Conservation (phyloP, 2,888 invertebrate species). For the Ophraella communa region DNA sequence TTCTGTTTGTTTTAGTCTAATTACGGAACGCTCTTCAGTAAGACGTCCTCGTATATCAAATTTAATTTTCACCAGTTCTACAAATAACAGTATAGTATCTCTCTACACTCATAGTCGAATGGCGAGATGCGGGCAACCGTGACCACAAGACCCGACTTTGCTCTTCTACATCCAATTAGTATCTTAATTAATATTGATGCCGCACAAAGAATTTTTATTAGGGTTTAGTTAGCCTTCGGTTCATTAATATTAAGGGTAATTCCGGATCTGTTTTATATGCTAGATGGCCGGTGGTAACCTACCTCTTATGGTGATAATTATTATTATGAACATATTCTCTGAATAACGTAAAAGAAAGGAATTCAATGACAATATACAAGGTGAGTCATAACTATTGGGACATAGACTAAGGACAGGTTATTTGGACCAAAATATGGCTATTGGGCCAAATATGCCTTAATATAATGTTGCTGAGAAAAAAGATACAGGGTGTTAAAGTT, state of each 20-base stretch:
- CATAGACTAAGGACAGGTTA: too few relatives aligned
- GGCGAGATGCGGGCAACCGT: slow-evolving; percentile 1
- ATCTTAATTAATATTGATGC: slow-evolving; percentile 53
- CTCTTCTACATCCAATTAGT: slow-evolving; percentile 52
- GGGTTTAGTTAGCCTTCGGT: slow-evolving; percentile 20
- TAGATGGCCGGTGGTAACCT: background rate
- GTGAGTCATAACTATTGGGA: too few relatives aligned
- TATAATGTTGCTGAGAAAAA: too few relatives aligned
- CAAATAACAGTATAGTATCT: slow-evolving; percentile 12
- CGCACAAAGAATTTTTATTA: slow-evolving; percentile 41
- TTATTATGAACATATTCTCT: background rate
- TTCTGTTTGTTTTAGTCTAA: too few relatives aligned
- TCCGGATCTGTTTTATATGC: slow-evolving; percentile 13
- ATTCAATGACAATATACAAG: too few relatives aligned
- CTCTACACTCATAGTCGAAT: slow-evolving; percentile 26
- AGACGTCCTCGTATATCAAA: background rate
- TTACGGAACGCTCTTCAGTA: too few relatives aligned
- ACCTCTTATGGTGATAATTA: slow-evolving; percentile 1
- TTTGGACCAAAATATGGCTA: too few relatives aligned
- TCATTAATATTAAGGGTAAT: slow-evolving; percentile 25
- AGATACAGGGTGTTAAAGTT: too few relatives aligned
- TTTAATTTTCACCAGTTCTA: background rate
- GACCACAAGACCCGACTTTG: slow-evolving; percentile 48
- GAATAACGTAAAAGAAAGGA: background rate
- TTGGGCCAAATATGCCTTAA: too few relatives aligned